Evolutionary conservation across 2,888 invertebrate genomes (phyloP).

Genomic region (Chaetogeoica ovagalla): DNA sequence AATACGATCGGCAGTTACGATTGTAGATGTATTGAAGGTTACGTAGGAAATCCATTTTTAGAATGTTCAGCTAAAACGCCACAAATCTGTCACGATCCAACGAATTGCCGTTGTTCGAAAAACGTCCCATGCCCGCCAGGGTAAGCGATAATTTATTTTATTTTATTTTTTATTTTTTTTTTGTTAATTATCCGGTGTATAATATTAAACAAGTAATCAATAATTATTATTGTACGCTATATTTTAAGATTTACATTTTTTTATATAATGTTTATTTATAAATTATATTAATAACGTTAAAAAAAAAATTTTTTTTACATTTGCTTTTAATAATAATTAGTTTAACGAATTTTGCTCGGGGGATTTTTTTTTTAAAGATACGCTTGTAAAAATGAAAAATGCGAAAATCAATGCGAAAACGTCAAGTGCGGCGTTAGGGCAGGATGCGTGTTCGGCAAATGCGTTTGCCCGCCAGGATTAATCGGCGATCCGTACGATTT

Average conservation of each 20-base stretch:
- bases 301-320: not conserved
- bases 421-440: slow-evolving; percentile 63
- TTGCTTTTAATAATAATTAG: not conserved
- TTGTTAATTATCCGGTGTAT: not conserved
- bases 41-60: slow-evolving; percentile 62
- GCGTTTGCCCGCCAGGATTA: slow-evolving; percentile 66
- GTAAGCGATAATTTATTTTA: slow-evolving; percentile 55
- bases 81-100: slow-evolving; percentile 71
- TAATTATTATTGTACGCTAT: too few species aligned
- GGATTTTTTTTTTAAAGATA: slow-evolving; percentile 59
- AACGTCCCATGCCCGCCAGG: slow-evolving; percentile 77
- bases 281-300: too few species aligned
- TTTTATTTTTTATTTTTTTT: too few species aligned
- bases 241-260: too few species aligned
- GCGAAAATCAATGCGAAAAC: slow-evolving; percentile 66
- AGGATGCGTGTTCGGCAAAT: slow-evolving; percentile 64
- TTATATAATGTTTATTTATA: too few species aligned
- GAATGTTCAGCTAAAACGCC: slow-evolving; percentile 75
- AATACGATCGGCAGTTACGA: slow-evolving; percentile 81
- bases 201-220: too few species aligned
- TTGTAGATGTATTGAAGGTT: slow-evolving; percentile 74
- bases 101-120: slow-evolving; percentile 71
- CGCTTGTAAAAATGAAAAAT: slow-evolving; percentile 64
- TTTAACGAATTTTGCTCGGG: not conserved
- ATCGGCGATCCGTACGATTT: slow-evolving; percentile 73